These are phyloP conservation scores for Elephantulus edwardii DNA, from an alignment of 2,113 vertebrate genomes.

Conservation along the genomic window DNA sequence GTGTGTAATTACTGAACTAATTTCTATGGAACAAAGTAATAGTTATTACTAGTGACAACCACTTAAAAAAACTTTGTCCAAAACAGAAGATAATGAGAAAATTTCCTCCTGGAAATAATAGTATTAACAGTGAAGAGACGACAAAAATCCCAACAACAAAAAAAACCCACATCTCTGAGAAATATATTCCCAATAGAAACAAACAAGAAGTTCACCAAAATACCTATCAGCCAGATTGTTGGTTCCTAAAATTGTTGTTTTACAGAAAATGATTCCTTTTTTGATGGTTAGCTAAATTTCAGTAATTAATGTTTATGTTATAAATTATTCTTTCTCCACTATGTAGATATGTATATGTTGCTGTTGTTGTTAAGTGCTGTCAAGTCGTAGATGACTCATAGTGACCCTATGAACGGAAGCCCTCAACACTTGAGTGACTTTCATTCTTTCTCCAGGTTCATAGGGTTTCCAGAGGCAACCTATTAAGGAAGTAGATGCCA, in stretches of 20 bases:
- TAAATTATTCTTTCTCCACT: not conserved
- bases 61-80: not conserved
- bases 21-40: too few species aligned
- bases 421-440: too few species aligned
- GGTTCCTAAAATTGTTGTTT: not conserved
- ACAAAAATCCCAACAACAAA: not conserved
- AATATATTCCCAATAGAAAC: not conserved
- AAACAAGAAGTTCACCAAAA: not conserved
- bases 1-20: too few species aligned
- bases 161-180: not conserved
- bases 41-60: not conserved
- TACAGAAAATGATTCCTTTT: not conserved
- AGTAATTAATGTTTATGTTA: not conserved
- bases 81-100: not conserved
- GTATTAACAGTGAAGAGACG: not conserved
- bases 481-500: too few species aligned
- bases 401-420: too few species aligned
- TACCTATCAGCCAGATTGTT: not conserved
- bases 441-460: too few species aligned
- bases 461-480: too few species aligned
- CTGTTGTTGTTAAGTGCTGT: too few species aligned
- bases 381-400: too few species aligned
- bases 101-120: not conserved
- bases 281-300: not conserved
- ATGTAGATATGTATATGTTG: not conserved